Percentiles rank a stretch among this genome's conserved stretches.
Evolutionary conservation across 2,113 vertebrate species (phyloP).

Genomic region (Baryphthengus martii): DNA sequence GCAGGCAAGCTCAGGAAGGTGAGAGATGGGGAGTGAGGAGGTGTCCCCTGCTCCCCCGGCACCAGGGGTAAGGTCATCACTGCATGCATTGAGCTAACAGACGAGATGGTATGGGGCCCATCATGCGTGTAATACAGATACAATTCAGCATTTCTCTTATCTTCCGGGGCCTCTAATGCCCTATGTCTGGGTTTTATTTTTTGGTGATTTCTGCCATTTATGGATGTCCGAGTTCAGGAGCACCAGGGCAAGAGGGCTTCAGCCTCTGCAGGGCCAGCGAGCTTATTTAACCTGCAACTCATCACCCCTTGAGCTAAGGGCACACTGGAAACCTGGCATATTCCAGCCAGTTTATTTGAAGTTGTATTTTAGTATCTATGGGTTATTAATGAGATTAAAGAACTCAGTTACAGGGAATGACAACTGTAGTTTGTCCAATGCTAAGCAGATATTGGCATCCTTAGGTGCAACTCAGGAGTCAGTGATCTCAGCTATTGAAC

Average conservation of each 20-base stretch:
- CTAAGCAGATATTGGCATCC: slow-evolving; percentile 72
- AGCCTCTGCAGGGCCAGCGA: neutral
- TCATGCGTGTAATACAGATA: neutral
- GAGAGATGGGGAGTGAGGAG: neutral
- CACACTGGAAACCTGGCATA: neutral
- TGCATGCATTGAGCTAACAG: neutral
- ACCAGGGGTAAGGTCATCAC: neutral
- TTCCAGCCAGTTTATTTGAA: neutral
- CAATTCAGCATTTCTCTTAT: neutral
- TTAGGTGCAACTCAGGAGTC: slow-evolving; percentile 49
- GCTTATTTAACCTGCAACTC: neutral
- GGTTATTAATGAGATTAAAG: slow-evolving; percentile 68
- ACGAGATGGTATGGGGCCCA: fast-evolving
- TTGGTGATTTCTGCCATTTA: neutral
- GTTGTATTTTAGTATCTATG: slow-evolving; percentile 26
- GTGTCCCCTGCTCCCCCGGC: neutral
- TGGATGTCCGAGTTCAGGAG: neutral
- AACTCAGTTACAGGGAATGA: slow-evolving; percentile 36
- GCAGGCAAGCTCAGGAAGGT: neutral
- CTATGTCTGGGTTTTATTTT: neutral
- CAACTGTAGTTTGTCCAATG: slow-evolving; percentile 66
- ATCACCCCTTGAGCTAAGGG: neutral
- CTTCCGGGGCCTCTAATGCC: neutral
- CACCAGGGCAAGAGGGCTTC: neutral
- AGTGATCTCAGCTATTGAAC: slow-evolving; percentile 70